phyloP scores from a whole-genome alignment of 2,797 vertebrate species.

The Sciurus carolinensis region DNA sequence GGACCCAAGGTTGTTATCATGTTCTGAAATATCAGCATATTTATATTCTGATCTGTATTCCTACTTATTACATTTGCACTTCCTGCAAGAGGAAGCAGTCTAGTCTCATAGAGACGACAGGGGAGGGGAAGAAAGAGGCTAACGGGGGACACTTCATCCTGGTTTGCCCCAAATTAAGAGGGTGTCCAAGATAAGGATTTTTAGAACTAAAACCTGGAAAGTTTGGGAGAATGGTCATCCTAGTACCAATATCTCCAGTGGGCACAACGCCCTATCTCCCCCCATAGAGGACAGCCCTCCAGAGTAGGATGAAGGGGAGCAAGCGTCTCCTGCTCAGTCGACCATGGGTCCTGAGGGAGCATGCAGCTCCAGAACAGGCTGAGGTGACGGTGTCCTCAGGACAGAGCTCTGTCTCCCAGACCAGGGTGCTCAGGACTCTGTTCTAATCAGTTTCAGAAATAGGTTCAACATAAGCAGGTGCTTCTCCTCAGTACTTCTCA shows the following conservation, averaged over 20 bases:
- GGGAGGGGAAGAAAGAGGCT: not conserved
- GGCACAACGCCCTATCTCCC: no score
- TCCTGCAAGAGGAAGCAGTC: not conserved
- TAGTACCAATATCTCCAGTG: not conserved
- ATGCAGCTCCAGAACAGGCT: not conserved
- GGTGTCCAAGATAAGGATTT: not conserved
- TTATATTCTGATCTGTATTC: slow-evolving; percentile 38
- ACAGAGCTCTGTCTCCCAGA: not conserved
- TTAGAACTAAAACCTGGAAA: not conserved
- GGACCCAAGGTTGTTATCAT: not conserved
- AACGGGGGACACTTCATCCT: not conserved
- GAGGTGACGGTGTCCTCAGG: not conserved
- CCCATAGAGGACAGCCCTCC: not conserved
- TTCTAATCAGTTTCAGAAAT: not conserved
- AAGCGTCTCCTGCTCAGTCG: not conserved
- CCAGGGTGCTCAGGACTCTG: not conserved
- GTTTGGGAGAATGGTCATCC: not conserved
- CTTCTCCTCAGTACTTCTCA: not conserved
- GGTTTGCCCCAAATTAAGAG: not conserved
- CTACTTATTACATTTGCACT: not conserved
- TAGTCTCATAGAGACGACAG: not conserved
- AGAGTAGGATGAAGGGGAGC: not conserved
- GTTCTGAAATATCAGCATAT: slow-evolving; percentile 49
- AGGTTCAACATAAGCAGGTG: not conserved
- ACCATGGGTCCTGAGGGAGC: not conserved